phyloP scores from a whole-genome alignment of 2,888 invertebrate species.

The Globia sparganii region DNA sequence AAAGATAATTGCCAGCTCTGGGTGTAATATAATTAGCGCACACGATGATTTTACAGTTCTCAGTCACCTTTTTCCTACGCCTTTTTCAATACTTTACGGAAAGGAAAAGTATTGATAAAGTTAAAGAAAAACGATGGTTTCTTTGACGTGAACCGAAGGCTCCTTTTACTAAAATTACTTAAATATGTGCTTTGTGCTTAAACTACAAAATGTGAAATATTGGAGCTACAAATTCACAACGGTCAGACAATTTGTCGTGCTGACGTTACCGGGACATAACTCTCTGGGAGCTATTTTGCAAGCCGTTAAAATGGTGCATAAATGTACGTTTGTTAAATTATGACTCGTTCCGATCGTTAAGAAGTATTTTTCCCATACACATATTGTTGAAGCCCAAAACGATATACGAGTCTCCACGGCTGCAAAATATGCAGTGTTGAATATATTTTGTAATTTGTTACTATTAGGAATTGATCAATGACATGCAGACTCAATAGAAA shows the following conservation, averaged over 20 bases:
- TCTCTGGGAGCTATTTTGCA: slow-evolving; percentile 79
- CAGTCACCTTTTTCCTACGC: background rate
- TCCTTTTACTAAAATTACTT: slow-evolving; percentile 10
- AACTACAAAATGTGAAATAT: slow-evolving; percentile 72
- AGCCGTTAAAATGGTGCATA: slow-evolving; percentile 77
- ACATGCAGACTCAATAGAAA: slow-evolving; percentile 34
- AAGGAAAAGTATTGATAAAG: background rate
- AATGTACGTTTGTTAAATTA: slow-evolving; percentile 67
- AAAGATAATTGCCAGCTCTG: background rate
- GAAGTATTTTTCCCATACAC: slow-evolving; percentile 43
- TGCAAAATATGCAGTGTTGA: slow-evolving; percentile 4
- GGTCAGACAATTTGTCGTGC: slow-evolving; percentile 83
- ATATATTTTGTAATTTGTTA: slow-evolving; percentile 33
- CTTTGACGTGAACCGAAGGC: background rate
- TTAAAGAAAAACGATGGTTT: background rate
- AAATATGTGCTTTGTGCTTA: slow-evolving; percentile 44
- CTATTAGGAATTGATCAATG: slow-evolving; percentile 40
- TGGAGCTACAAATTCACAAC: slow-evolving; percentile 79
- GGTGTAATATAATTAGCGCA: background rate
- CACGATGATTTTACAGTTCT: background rate
- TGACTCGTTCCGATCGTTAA: slow-evolving; percentile 54
- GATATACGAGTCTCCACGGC: background rate
- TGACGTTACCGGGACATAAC: slow-evolving; percentile 80
- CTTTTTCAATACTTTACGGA: background rate
- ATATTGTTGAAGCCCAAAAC: slow-evolving; percentile 32